These are phyloP conservation scores for Ceraclea dissimilis DNA, from an alignment of 2,888 invertebrate species.

Conservation along the genomic window DNA sequence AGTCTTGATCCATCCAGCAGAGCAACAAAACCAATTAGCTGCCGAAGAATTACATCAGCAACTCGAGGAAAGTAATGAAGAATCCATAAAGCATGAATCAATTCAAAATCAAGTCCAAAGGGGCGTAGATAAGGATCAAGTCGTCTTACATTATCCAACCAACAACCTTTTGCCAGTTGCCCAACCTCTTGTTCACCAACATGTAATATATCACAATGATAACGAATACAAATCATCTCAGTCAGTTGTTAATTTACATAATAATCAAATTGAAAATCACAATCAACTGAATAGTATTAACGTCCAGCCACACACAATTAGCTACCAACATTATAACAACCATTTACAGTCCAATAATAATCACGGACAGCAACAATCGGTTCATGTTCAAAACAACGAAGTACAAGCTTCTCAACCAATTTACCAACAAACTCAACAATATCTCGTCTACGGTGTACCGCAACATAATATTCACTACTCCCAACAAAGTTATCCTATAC, in stretches of 20 bases:
- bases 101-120: conserved; percentile 36
- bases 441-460: neutral
- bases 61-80: conserved; percentile 26
- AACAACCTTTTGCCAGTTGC: conserved; percentile 3
- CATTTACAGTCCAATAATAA: neutral
- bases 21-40: conserved; percentile 23
- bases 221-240: neutral
- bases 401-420: neutral
- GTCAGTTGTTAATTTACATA: neutral
- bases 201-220: conserved; percentile 13
- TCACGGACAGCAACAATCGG: neutral
- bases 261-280: neutral
- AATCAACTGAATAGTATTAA: neutral
- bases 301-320: neutral
- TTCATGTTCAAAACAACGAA: neutral
- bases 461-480: neutral
- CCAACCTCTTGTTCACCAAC: conserved; percentile 9
- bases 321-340: neutral
- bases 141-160: neutral
- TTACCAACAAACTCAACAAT: conserved; percentile 3
- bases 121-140: neutral
- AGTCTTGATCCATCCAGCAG: conserved; percentile 34
- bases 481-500: too few relatives aligned
- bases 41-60: conserved; percentile 27
- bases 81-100: conserved; percentile 41